Evolutionary conservation across 2,888 invertebrate genomes (phyloP), one percentile per base, ranked within the genome.

Genomic region (Punctoribates punctum): DNA sequence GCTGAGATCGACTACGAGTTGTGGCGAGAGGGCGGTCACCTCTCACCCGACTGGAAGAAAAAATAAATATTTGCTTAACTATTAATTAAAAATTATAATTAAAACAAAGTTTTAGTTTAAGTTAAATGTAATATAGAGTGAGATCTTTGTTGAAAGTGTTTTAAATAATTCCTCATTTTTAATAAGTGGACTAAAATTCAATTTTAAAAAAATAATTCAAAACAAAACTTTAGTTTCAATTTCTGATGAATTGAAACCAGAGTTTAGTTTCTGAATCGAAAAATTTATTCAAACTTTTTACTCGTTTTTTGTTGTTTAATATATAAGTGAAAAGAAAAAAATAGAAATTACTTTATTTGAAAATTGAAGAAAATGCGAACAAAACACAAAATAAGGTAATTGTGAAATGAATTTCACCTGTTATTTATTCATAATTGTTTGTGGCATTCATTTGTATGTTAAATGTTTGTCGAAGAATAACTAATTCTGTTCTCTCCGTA

Each of bases 1-100:
- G 42, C 60, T 1, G 76, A 76, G 29, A 54, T 76, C 8, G 42
- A 76, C 27, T 76, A 76, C 34, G 46, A 73, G 13, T 34, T 76
- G 23, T 76, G 76, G 76, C 13, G 76, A 27, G 76, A 76, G 23
- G 9, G 9, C 8, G 11, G 25, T 1, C 17, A 11, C 34, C 1
- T n/a, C 38, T 20, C 20, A 4, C 23, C 34, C 17, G 62, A 62
- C 17, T 38, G 23, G n/a, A 67, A 67, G 38, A 67, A 67, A 20
- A 67, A 67, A 38, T 67, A 67, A 67, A 20, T 38, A 20, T 48
- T 48, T 48, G n/a, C 3, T 48, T 48, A 48, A 48, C 11, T 48
- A 48, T 17, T 6, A 17, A 4, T 17, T n/a, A n/a, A 57, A 17
- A 57, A 57, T 57, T 20, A 57, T 20, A 23, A 57, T 57, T 20